These are phyloP conservation scores for Melanostoma scalare DNA, from an alignment of 2,888 invertebrate species.

Conservation along the genomic window DNA sequence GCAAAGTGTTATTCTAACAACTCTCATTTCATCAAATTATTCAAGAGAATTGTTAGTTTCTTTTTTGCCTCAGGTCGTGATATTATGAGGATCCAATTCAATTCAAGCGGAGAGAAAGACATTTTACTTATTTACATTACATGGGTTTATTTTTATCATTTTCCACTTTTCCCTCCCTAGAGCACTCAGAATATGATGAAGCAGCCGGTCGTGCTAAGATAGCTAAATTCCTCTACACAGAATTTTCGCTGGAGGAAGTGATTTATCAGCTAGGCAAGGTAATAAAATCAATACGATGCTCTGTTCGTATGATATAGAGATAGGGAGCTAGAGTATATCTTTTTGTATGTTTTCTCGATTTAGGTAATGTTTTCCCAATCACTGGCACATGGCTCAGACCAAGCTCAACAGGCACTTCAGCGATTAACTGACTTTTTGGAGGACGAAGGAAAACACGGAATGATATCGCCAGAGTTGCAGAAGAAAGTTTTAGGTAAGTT, in stretches of 20 bases:
- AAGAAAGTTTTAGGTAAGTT: constrained; percentile 89
- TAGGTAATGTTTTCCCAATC: constrained; percentile 91
- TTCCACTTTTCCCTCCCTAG: constrained; percentile 66
- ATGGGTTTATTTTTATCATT: constrained; percentile 12
- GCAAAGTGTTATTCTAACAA: too few species aligned
- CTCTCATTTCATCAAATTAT: too few species aligned
- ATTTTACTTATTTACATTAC: not conserved
- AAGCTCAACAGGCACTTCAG: constrained; percentile 88
- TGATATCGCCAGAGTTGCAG: constrained; percentile 88
- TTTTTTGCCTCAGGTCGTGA: too few species aligned
- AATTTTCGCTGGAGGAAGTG: constrained; percentile 89
- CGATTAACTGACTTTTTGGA: constrained; percentile 89
- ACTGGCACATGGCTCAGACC: constrained; percentile 86
- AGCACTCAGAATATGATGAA: constrained; percentile 85
- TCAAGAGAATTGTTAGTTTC: too few species aligned
- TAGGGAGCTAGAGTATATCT: constrained; percentile 25
- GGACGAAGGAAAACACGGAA: constrained; percentile 88
- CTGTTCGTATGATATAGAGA: not conserved
- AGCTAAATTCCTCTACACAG: constrained; percentile 88
- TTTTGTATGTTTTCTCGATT: constrained; percentile 13
- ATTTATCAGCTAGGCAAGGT: constrained; percentile 91
- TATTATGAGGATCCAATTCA: too few species aligned
- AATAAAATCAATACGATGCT: constrained; percentile 48
- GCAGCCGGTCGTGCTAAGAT: constrained; percentile 87
- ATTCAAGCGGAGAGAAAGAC: too few species aligned